Evolutionary conservation across 2,113 vertebrate species (phyloP).

Genomic region (Elephantulus edwardii): DNA sequence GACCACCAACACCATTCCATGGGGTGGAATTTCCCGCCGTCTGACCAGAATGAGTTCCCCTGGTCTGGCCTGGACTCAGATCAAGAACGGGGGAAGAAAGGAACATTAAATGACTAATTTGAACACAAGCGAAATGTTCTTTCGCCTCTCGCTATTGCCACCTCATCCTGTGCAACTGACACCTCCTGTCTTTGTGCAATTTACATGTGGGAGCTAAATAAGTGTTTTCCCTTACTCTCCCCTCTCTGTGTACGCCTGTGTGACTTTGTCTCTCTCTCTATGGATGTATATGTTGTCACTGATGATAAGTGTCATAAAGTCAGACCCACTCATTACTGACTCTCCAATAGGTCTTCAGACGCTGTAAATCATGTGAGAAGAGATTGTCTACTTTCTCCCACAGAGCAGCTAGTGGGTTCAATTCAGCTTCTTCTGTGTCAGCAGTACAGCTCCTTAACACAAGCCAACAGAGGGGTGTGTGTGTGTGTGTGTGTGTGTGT

Average conservation of each 20-base stretch:
- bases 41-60: slow-evolving; percentile 84
- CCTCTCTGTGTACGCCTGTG: neutral
- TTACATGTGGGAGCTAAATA: neutral
- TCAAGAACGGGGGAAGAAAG: slow-evolving; percentile 82
- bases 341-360: no score
- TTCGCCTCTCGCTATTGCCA: slow-evolving; percentile 73
- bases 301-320: no score
- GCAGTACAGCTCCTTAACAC: no score
- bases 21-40: slow-evolving; percentile 84
- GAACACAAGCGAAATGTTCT: slow-evolving; percentile 68
- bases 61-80: slow-evolving; percentile 81
- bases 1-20: slow-evolving; percentile 85
- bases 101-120: slow-evolving; percentile 80
- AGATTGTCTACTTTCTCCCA: no score
- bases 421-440: no score
- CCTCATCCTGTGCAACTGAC: slow-evolving; percentile 25
- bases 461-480: no score
- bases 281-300: no score
- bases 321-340: no score
- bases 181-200: slow-evolving; percentile 26
- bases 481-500: no score
- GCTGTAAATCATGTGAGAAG: no score
- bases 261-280: no score
- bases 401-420: no score
- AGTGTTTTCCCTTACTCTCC: neutral